phyloP scores from a whole-genome alignment of 2,113 vertebrate species.

The Hemiprocne comata region DNA sequence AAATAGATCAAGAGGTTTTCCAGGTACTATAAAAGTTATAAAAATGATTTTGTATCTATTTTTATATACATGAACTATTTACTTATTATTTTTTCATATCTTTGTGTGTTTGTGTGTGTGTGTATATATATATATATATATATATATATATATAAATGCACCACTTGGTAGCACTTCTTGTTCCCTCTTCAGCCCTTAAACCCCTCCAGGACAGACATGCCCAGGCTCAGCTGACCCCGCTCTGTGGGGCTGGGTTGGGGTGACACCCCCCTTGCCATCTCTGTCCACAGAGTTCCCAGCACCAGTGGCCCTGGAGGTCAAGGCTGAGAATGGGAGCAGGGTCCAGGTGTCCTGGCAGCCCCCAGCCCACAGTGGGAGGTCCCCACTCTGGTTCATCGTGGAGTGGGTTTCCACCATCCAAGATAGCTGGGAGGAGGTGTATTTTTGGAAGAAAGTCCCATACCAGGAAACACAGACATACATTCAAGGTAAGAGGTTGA shows the following conservation, averaged over 20 bases:
- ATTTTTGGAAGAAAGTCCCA: slow-evolving; percentile 24
- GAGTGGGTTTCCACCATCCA: slow-evolving; percentile 27
- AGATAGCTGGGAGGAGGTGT: neutral
- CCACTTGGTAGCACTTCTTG: neutral
- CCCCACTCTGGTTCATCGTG: slow-evolving; percentile 41
- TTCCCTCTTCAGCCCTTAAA: neutral
- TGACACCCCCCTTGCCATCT: accelerated
- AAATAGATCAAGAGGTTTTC: too few species aligned
- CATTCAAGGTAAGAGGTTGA: slow-evolving; percentile 24
- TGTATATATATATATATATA: too few species aligned
- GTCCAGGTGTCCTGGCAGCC: slow-evolving; percentile 34
- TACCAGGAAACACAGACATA: neutral
- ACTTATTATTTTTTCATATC: too few species aligned
- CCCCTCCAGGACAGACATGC: accelerated
- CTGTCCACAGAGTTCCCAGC: slow-evolving; percentile 27
- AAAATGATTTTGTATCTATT: too few species aligned
- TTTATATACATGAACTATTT: too few species aligned
- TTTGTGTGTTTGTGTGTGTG: too few species aligned
- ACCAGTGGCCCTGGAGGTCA: neutral
- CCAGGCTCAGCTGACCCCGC: neutral
- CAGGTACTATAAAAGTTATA: too few species aligned
- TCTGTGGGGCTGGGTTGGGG: accelerated
- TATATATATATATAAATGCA: too few species aligned
- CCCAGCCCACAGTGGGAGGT: neutral
- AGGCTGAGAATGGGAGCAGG: neutral